Base-by-base conservation (phyloP, 2,113 vertebrate genomes). In the Trematocara stigmaticum region DNA sequence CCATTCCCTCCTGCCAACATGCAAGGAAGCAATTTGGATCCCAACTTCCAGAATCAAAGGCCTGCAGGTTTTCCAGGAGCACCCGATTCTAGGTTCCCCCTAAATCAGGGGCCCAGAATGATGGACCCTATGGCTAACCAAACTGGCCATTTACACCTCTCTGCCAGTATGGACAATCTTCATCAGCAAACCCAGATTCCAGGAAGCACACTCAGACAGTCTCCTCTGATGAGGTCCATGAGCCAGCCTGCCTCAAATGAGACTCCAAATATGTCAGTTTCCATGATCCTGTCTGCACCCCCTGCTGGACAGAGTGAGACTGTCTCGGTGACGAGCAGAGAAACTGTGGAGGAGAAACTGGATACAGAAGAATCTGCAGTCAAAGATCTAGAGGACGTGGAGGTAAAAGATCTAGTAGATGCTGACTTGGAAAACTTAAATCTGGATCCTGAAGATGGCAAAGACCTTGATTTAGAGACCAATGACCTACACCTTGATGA, bases 401-500 rank as follows among this genome's bases (percentile, higher is more conserved):
- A 99, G 88, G 98, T 99, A 81, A 99, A 98, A 93, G 98, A 99
- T 89, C 95, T 99, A 86, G 98, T 98, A 80, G 98, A 99, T 91
- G 97, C 97, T 23, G 98, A 99, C 90, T 95, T 99, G 81, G 98
- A 99, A 94, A 99, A 98, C 90, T 93, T 99, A 81, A 98, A 98
- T 94, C 95, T 99, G 64, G 98, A 98, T 85, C 83, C 97, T 47
- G 98, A 99, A 31, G 98, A 99, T 94, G 97, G 97, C 15, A 99
- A 99, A 94, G 98, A 99, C 55, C 83, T 99, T 35, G 98, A 99
- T 91, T 94, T 99, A 82, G 98, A 99, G 95, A 97, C 98, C 0
- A 99, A 99, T 79, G 96, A 96, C 78, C 95, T 98, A 84, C 98
- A 99, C 87, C 96, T 99, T n/a, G 98, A 99, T 90, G 98, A 99